A percentile compares a stretch with the other conserved stretches of the same genome.
Evolutionary conservation across 2,888 invertebrate genomes (phyloP).

Genomic region (Blastobasis adustella): DNA sequence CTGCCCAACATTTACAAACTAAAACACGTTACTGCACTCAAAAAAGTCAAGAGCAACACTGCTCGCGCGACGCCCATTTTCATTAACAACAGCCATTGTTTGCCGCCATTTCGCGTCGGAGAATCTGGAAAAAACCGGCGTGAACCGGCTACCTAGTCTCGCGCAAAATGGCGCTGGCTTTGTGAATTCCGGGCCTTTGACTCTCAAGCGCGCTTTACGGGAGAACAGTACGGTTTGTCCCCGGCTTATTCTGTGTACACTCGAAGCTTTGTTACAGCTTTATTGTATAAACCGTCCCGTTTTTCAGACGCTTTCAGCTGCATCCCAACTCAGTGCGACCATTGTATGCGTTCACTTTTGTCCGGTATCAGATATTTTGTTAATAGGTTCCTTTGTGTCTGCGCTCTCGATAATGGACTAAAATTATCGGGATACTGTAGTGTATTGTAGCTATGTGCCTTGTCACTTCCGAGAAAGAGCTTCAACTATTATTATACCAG

Average conservation of each 20-base stretch:
- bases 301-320: not conserved
- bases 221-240: not conserved
- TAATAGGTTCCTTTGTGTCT: too few relatives aligned
- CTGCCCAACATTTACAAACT: too few relatives aligned
- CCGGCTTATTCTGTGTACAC: not conserved
- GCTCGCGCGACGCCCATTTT: not conserved
- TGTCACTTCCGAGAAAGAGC: too few relatives aligned
- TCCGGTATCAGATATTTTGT: too few relatives aligned
- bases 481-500: too few relatives aligned
- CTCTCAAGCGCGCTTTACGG: not conserved
- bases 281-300: not conserved
- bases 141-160: constrained; percentile 1
- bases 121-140: constrained; percentile 9
- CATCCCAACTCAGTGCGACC: too few relatives aligned
- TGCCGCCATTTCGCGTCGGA: constrained; percentile 6
- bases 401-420: too few relatives aligned
- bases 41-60: too few relatives aligned
- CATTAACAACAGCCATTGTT: constrained; percentile 6
- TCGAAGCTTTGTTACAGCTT: not conserved
- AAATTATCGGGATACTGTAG: too few relatives aligned
- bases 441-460: too few relatives aligned
- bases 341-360: too few relatives aligned
- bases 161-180: not conserved
- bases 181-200: not conserved
- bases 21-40: too few relatives aligned